These are phyloP conservation scores for Hippocampus kuda DNA, from an alignment of 2,797 vertebrate species.

Conservation along the genomic window DNA sequence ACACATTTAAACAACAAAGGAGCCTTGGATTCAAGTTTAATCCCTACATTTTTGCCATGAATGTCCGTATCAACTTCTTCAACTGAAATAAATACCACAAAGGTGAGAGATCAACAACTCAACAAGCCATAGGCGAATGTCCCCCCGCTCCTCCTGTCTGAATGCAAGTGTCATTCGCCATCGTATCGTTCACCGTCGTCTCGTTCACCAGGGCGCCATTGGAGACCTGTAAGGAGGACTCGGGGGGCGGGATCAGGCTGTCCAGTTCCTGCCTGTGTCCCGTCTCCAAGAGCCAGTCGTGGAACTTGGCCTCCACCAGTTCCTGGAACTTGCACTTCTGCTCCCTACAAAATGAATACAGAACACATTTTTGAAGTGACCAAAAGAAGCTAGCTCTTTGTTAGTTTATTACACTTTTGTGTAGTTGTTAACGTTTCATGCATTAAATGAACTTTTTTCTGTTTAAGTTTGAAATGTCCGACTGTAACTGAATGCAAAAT, in stretches of 20 bases:
- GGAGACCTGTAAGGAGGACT: conserved; percentile 14
- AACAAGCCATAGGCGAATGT: conserved; percentile 34
- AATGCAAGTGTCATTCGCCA: conserved; percentile 11
- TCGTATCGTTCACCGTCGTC: conserved; percentile 31
- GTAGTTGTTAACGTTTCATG: too few species aligned
- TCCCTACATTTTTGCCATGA: background rate
- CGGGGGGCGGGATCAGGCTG: conserved; percentile 71
- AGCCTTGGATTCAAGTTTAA: background rate
- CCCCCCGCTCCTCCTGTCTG: conserved; percentile 21
- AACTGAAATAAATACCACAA: background rate
- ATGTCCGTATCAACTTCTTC: background rate
- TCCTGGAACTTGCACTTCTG: conserved; percentile 81
- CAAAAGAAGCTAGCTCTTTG: background rate
- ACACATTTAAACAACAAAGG: background rate
- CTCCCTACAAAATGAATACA: conserved; percentile 62
- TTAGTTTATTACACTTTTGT: too few species aligned
- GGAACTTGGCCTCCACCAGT: conserved; percentile 85
- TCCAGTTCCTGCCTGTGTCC: conserved; percentile 84
- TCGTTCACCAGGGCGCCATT: conserved; percentile 40
- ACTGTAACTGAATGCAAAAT: too few species aligned
- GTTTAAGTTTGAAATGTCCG: too few species aligned
- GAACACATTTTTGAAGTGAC: background rate
- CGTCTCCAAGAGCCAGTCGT: conserved; percentile 81
- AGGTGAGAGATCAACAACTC: conserved; percentile 2
- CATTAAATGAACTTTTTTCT: too few species aligned